These are phyloP conservation scores for Rosalia funebris DNA, from an alignment of 2,888 invertebrate species.

Conservation along the genomic window DNA sequence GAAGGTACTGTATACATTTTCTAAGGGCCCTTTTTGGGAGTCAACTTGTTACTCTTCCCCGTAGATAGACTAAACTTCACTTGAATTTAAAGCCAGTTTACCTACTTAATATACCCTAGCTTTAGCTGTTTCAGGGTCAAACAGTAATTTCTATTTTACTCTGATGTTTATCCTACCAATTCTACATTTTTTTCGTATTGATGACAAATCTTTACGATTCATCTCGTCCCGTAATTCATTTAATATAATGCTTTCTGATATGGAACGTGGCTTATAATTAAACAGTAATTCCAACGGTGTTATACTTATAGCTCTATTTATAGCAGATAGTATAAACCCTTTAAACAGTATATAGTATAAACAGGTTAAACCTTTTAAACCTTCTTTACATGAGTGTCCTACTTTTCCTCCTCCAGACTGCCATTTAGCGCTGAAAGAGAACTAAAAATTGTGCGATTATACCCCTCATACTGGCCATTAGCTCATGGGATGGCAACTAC, in stretches of 20 bases:
- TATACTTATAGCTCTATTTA: neutral
- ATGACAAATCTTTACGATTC: neutral
- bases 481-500: constrained; percentile 31
- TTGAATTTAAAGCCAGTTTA: neutral
- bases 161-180: too few relatives aligned
- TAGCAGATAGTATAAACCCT: too few relatives aligned
- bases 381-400: neutral
- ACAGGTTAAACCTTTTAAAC: too few relatives aligned
- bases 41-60: neutral
- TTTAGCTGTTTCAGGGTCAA: neutral
- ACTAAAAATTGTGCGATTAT: constrained; percentile 5
- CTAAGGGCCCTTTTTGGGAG: neutral
- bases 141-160: neutral
- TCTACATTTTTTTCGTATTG: neutral
- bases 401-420: neutral
- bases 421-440: neutral
- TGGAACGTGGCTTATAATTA: too few relatives aligned
- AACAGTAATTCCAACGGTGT: constrained; percentile 1
- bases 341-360: too few relatives aligned
- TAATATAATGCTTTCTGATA: too few relatives aligned
- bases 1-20: too few relatives aligned
- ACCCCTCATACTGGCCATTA: constrained; percentile 26
- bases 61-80: neutral
- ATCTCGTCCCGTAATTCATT: neutral
- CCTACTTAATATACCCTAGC: neutral